phyloP scores from a whole-genome alignment of 1,140 invertebrate genomes.

The Drosophila saltans region DNA sequence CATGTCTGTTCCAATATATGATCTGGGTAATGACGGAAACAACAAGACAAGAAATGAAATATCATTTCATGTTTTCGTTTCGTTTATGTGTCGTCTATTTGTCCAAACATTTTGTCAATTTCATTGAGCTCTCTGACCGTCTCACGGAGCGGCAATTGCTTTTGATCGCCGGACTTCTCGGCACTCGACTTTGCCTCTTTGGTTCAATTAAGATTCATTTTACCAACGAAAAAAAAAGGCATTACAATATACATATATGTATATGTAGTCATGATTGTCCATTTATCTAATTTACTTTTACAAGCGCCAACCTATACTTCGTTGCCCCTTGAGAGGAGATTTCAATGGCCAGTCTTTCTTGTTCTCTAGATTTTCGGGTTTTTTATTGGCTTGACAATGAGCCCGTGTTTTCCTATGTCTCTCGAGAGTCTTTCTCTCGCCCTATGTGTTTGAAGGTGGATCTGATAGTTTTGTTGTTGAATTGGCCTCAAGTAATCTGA shows the following conservation, averaged over 20 bases:
- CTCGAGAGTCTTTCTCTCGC: slow-evolving; percentile 11
- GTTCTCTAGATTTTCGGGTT: neutral
- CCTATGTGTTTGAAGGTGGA: slow-evolving; percentile 46
- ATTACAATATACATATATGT: neutral
- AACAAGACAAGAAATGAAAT: slow-evolving; percentile 46
- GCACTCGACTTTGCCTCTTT: slow-evolving; percentile 36
- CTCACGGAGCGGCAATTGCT: slow-evolving; percentile 59
- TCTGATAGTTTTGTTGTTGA: slow-evolving; percentile 16
- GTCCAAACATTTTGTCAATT: slow-evolving; percentile 80
- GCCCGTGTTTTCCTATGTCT: slow-evolving; percentile 51
- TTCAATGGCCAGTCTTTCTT: slow-evolving; percentile 8
- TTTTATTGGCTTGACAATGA: slow-evolving; percentile 79
- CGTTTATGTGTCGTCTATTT: slow-evolving; percentile 55
- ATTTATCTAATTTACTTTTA: slow-evolving; percentile 82
- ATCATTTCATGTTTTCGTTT: slow-evolving; percentile 57
- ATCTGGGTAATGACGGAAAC: slow-evolving; percentile 75
- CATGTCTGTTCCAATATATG: slow-evolving; percentile 58
- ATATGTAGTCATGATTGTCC: slow-evolving; percentile 59
- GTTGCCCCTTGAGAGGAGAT: neutral
- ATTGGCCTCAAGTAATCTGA: slow-evolving; percentile 3
- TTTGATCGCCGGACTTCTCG: slow-evolving; percentile 54
- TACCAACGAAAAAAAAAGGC: slow-evolving; percentile 18
- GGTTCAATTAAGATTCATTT: slow-evolving; percentile 80
- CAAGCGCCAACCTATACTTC: slow-evolving; percentile 57
- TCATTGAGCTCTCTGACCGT: slow-evolving; percentile 70